Percentiles rank a stretch among this genome's conserved stretches.
phyloP scores from a whole-genome alignment of 2,888 invertebrate species.

The Caenorhabditis parvicauda region DNA sequence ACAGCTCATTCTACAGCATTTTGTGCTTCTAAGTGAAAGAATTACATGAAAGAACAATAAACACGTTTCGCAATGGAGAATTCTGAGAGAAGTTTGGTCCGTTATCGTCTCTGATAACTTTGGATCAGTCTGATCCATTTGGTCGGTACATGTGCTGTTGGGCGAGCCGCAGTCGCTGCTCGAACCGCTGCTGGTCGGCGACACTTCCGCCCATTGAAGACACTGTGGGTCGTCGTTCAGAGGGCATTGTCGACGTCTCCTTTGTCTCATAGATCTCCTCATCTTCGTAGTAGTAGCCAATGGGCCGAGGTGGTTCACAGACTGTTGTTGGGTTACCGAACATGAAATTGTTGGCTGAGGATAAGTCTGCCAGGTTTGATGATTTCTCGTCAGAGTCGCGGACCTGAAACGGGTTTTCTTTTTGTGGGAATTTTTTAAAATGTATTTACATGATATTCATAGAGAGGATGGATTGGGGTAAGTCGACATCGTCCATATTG shows the following conservation, averaged over 20 bases:
- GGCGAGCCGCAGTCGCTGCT: conserved; percentile 44
- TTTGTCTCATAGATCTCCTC: conserved; percentile 59
- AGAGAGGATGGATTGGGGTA: too few species aligned
- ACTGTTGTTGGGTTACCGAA: conserved; percentile 21
- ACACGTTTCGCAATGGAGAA: too few species aligned
- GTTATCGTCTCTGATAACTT: too few species aligned
- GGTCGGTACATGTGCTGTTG: conserved; percentile 61
- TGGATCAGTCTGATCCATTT: too few species aligned
- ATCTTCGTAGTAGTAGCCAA: conserved; percentile 62
- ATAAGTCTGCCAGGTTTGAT: conserved; percentile 10
- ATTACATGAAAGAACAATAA: too few species aligned
- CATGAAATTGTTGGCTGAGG: conserved; percentile 13
- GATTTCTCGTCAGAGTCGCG: conserved; percentile 27
- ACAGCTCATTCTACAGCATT: too few species aligned
- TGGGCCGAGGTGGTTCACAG: conserved; percentile 45
- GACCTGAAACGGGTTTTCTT: too few species aligned
- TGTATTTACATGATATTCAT: too few species aligned
- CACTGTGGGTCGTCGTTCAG: conserved; percentile 22
- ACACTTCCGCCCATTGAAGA: conserved; percentile 22
- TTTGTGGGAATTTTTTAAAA: too few species aligned
- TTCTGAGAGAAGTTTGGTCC: too few species aligned
- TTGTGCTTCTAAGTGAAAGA: too few species aligned
- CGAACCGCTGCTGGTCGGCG: conserved; percentile 26
- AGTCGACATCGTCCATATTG: too few species aligned
- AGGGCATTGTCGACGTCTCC: conserved; percentile 5